A percentile compares a stretch with the other conserved stretches of the same genome.
Conservation (phyloP, 2,113 vertebrate genomes). For the Chitala chitala region DNA sequence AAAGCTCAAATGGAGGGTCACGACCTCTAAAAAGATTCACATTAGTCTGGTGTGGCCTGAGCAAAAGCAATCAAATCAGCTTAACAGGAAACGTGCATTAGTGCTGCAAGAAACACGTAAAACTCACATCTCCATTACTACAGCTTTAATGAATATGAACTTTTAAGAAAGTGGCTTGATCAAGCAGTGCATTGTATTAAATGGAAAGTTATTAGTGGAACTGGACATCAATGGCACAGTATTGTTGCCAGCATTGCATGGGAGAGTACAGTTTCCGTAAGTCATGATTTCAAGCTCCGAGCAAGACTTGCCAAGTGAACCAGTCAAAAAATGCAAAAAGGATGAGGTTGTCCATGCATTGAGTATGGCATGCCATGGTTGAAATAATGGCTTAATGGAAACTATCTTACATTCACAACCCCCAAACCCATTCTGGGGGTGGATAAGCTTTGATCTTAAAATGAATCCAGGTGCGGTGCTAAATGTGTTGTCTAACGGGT, state of each 20-base stretch:
- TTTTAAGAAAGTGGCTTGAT: background rate
- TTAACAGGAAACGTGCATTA: background rate
- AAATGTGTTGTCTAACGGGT: background rate
- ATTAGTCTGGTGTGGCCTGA: background rate
- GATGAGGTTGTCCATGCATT: background rate
- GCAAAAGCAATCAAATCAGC: background rate
- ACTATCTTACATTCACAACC: too few relatives aligned
- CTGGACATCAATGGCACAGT: background rate
- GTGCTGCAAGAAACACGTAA: background rate
- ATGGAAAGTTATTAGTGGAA: background rate
- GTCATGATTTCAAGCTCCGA: background rate
- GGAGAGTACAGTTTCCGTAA: background rate
- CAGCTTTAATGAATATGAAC: background rate
- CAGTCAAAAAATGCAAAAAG: background rate
- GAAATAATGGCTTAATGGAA: background rate
- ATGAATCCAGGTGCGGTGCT: background rate
- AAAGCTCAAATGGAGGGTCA: background rate
- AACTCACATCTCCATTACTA: background rate
- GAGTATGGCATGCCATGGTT: background rate
- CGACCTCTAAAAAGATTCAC: background rate
- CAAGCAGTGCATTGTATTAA: background rate
- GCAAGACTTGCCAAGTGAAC: background rate
- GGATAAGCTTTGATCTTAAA: background rate
- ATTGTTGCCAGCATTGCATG: background rate
- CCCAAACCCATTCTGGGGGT: background rate